Conservation (phyloP, 2,113 vertebrate genomes). For the Dendrocopos noguchii region DNA sequence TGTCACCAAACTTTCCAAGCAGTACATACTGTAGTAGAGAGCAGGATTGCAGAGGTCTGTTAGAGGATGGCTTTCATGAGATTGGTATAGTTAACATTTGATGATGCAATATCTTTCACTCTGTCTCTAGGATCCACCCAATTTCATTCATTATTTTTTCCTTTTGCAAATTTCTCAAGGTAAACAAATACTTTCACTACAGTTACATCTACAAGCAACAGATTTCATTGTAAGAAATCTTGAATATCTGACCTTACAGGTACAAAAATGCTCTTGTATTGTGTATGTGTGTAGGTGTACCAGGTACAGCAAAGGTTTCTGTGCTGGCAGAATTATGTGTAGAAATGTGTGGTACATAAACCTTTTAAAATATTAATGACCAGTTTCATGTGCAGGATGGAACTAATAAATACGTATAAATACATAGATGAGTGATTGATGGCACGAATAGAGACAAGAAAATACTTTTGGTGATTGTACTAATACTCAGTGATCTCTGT, state of each 20-base stretch:
- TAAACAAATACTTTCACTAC: conserved; percentile 1
- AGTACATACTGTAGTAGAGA: background rate
- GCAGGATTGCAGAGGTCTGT: background rate
- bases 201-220: background rate
- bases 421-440: background rate
- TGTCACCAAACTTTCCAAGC: background rate
- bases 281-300: background rate
- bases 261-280: background rate
- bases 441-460: background rate
- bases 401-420: background rate
- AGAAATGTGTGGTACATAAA: background rate
- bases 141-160: background rate
- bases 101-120: background rate
- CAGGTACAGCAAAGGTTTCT: background rate
- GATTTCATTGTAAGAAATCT: background rate
- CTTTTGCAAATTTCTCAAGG: background rate
- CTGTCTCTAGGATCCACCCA: background rate
- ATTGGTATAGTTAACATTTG: conserved; percentile 25
- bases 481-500: background rate
- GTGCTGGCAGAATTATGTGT: background rate
- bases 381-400: background rate
- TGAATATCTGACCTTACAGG: background rate
- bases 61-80: conserved; percentile 28
- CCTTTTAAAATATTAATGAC: background rate
- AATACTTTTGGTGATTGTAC: background rate